Base-by-base conservation (phyloP, 2,113 vertebrate genomes). In the Misgurnus anguillicaudatus region DNA sequence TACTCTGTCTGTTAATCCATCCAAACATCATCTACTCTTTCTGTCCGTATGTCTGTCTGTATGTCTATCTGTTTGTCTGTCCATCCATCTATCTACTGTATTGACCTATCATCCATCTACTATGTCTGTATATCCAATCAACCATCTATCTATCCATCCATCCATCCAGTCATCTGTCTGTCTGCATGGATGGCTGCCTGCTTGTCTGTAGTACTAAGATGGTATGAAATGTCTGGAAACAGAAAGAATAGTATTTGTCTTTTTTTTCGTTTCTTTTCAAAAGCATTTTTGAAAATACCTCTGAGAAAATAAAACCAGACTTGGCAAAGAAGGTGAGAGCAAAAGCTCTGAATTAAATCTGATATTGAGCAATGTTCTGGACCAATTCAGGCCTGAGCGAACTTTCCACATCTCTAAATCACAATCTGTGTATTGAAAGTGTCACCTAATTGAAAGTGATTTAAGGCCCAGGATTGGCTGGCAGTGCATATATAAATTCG, bases 371-470 rank as follows among this genome's bases (percentile, higher is more conserved):
- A 39, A 24, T 71, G 63, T 75, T 84, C 85, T 88, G 87, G 87
- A 89, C 63, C 87, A 89, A 86, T 88, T 90, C 87, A 88, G 47
- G 62, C 75, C 63, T 65, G 84, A 81, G 24, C 71, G 72, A 93
- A 93, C 89, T 90, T 91, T 92, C 90, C 91, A 92, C 93, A 92
- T 93, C 90, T 92, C 88, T 92, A 91, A 90, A 94, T 93, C 90
- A 92, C 88, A 84, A n/a, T 85, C 88, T 87, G 86, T 87, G 92
- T 93, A 94, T 92, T 90, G 90, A 92, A 94, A 91, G 89, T 93
- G 93, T 92, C 92, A 92, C 89, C 90, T 93, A 94, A 94, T 89
- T 92, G 92, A 92, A 92, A 93, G 92, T 93, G 92, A 93, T 93
- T 92, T 92, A 92, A 87, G 87, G 88, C 85, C 82, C 73, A 67